These are phyloP conservation scores for Pachyramphus minor DNA, from an alignment of 2,113 vertebrate genomes.

Conservation along the genomic window DNA sequence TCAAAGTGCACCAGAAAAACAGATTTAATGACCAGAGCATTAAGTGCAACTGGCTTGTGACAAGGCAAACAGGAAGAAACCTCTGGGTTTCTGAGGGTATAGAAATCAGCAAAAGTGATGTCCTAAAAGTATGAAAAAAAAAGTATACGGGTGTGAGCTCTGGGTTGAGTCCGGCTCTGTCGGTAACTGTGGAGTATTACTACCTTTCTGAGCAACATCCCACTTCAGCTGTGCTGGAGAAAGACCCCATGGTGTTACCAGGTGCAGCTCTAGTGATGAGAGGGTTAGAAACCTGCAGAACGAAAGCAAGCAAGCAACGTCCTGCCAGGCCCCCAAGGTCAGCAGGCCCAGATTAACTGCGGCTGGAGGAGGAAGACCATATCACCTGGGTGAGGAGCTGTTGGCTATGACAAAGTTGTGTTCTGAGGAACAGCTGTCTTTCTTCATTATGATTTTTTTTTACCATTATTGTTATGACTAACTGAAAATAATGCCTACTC, in stretches of 20 bases:
- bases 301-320: not conserved
- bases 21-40: not conserved
- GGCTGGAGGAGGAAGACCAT: not conserved
- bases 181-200: not conserved
- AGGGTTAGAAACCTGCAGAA: not conserved
- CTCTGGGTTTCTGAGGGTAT: not conserved
- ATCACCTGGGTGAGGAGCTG: not conserved
- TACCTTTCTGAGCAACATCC: not conserved
- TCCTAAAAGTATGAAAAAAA: not conserved
- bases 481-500: not conserved
- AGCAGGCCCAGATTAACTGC: accelerated
- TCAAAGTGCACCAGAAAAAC: not conserved
- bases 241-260: not conserved
- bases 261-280: not conserved
- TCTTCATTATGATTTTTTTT: not conserved
- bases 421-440: not conserved
- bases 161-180: not conserved
- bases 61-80: not conserved
- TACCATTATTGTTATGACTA: not conserved
- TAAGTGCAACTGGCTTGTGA: not conserved
- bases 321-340: not conserved
- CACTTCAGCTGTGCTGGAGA: not conserved
- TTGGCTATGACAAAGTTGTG: not conserved
- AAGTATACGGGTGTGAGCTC: not conserved
- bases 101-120: not conserved